phyloP scores from a whole-genome alignment of 2,888 invertebrate genomes.

The Chorisops tibialis region DNA sequence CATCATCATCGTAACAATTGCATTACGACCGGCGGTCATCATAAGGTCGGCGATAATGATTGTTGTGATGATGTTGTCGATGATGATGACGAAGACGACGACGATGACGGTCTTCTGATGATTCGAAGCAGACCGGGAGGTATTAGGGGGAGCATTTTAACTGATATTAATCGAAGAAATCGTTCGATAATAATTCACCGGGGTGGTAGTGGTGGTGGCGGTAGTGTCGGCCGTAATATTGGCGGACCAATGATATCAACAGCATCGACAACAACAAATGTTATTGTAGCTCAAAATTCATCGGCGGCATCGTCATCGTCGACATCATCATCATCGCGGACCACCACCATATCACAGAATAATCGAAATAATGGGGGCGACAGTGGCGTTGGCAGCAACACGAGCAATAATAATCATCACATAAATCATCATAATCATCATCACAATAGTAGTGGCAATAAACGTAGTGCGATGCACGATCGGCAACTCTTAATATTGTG shows the following conservation, averaged over 20 bases:
- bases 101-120: slow-evolving; percentile 1
- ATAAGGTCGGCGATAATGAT: slow-evolving; percentile 24
- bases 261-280: background rate
- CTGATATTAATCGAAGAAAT: background rate
- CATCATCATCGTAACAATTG: background rate
- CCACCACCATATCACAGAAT: slow-evolving; percentile 34
- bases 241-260: background rate
- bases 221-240: background rate
- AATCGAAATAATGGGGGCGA: slow-evolving; percentile 35
- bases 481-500: slow-evolving; percentile 31
- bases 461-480: slow-evolving; percentile 10
- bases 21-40: slow-evolving; percentile 27
- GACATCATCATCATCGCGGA: slow-evolving; percentile 30
- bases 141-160: no score
- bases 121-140: background rate
- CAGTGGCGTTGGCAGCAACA: slow-evolving; percentile 32
- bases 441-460: slow-evolving; percentile 15
- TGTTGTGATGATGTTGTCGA: slow-evolving; percentile 19
- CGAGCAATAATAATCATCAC: slow-evolving; percentile 9
- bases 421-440: slow-evolving; percentile 13
- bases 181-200: background rate
- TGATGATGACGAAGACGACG: slow-evolving; percentile 4
- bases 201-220: background rate
- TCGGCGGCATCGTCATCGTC: slow-evolving; percentile 27
- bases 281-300: slow-evolving; percentile 25